phyloP scores from a whole-genome alignment of 2,113 vertebrate genomes.

The Corydoras sp. region DNA sequence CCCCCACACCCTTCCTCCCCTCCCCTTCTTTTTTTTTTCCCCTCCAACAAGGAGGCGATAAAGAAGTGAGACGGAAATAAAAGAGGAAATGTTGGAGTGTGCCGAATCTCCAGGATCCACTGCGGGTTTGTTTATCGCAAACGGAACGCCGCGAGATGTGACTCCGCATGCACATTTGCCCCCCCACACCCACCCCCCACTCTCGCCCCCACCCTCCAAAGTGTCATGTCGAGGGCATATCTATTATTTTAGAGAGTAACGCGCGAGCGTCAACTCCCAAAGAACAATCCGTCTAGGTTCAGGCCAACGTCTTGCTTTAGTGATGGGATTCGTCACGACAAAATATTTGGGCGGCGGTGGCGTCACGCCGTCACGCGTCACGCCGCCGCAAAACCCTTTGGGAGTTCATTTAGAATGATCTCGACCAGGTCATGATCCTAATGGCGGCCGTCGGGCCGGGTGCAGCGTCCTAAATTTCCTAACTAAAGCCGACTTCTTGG shows the following conservation, averaged over 20 bases:
- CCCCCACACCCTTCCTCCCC: no score
- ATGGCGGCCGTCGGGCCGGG: no score
- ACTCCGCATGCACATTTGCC: neutral
- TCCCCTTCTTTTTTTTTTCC: no score
- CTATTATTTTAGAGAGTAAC: slow-evolving; percentile 2
- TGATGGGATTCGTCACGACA: slow-evolving; percentile 21
- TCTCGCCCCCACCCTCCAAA: neutral
- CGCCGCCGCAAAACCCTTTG: neutral
- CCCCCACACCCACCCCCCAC: no score
- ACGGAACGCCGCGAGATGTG: slow-evolving; percentile 3
- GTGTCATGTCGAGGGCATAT: slow-evolving; percentile 13
- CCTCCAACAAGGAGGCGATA: slow-evolving; percentile 10
- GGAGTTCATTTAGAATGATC: neutral
- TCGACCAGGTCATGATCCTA: neutral
- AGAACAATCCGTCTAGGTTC: neutral
- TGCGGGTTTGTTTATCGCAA: slow-evolving; percentile 19
- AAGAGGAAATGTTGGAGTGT: neutral
- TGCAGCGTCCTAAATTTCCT: slow-evolving; percentile 24
- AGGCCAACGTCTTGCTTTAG: neutral
- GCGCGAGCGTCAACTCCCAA: neutral
- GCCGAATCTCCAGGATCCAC: neutral
- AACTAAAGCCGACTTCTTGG: slow-evolving; percentile 13
- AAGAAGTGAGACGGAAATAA: slow-evolving; percentile 6
- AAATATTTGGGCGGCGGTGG: slow-evolving; percentile 4
- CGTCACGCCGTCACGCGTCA: neutral